A percentile compares a stretch with the other conserved stretches of the same genome.
Conservation (phyloP, 2,113 vertebrate species). For the Ailuropoda melanoleuca region DNA sequence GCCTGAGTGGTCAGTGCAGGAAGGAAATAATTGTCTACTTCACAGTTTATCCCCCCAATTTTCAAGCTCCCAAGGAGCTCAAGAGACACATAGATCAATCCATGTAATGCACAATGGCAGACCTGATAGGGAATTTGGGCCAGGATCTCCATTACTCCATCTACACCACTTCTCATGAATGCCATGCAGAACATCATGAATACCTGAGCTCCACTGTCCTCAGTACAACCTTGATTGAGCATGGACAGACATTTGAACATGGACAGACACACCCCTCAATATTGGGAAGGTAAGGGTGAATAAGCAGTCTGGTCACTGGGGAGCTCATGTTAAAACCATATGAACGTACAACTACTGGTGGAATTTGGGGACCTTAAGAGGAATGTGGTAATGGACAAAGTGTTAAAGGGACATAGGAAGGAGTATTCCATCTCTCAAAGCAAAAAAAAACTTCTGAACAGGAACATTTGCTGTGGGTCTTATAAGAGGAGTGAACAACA, state of each 20-base stretch:
- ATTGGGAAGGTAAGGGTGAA: neutral
- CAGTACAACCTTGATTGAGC: neutral
- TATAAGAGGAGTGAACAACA: neutral
- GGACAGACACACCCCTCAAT: neutral
- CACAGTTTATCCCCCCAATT: neutral
- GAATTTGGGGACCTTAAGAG: neutral
- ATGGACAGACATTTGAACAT: neutral
- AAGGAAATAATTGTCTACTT: neutral
- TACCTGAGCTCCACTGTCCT: neutral
- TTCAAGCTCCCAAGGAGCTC: neutral
- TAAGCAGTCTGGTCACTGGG: neutral
- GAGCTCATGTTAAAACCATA: neutral
- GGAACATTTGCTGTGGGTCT: neutral
- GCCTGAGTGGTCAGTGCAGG: rapidly evolving
- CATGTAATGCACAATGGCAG: rapidly evolving
- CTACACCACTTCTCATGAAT: neutral
- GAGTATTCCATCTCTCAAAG: neutral
- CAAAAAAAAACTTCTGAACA: neutral
- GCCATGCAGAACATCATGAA: neutral
- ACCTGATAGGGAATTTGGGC: neutral
- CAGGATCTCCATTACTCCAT: neutral
- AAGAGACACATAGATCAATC: neutral
- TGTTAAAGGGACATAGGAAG: neutral
- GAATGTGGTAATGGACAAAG: neutral
- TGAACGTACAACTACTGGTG: neutral